Conservation (phyloP, 2,888 invertebrate genomes). For the Macrophya annulata region DNA sequence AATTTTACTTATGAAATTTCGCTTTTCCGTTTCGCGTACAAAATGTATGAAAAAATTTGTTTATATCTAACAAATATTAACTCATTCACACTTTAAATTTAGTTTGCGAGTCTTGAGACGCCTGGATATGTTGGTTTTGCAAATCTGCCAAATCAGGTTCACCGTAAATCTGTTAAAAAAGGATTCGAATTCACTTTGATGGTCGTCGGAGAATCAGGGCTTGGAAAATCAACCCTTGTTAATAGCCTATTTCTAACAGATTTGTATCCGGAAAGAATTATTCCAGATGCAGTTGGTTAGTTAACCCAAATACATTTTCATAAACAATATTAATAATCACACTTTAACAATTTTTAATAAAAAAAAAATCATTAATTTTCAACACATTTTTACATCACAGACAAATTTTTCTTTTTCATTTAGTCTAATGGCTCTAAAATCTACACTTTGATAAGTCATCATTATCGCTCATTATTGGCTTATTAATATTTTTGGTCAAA, state of each 20-base stretch:
- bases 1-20: not conserved
- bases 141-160: conserved; percentile 97
- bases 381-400: not conserved
- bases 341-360: not conserved
- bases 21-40: not conserved
- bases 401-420: too few species aligned
- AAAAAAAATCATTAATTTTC: not conserved
- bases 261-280: conserved; percentile 95
- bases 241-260: conserved; percentile 97
- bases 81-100: conserved; percentile 68
- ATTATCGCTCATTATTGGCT: not conserved
- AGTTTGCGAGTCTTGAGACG: conserved; percentile 93
- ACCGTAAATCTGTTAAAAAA: conserved; percentile 98
- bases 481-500: not conserved
- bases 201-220: conserved; percentile 95
- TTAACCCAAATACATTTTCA: conserved; percentile 48
- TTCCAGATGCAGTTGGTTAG: conserved; percentile 93
- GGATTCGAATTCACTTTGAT: conserved; percentile 98
- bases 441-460: too few species aligned
- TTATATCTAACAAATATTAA: not conserved
- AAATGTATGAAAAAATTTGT: not conserved
- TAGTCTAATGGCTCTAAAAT: not conserved
- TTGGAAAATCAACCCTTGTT: conserved; percentile 97
- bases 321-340: not conserved
- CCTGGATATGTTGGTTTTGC: conserved; percentile 96